These are phyloP conservation scores for Egretta garzetta DNA, from an alignment of 2,113 vertebrate species.

Conservation along the genomic window DNA sequence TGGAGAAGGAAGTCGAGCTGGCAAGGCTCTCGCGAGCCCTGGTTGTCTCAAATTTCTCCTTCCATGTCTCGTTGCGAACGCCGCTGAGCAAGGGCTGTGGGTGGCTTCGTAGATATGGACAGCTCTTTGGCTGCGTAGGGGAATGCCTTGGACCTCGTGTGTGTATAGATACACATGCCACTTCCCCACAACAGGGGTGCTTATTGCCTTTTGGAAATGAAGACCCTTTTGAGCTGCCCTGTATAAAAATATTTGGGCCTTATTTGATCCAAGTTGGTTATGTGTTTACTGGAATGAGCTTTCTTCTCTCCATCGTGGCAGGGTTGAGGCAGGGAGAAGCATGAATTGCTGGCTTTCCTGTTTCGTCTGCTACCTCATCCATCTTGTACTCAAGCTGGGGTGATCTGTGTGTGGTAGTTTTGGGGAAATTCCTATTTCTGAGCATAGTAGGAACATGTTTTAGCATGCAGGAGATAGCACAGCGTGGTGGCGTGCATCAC, in stretches of 20 bases:
- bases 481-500: background rate
- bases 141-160: background rate
- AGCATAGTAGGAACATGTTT: background rate
- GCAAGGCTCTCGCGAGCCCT: fast-evolving
- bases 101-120: background rate
- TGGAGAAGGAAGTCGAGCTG: background rate
- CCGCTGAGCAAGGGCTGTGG: background rate
- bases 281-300: background rate
- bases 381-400: background rate
- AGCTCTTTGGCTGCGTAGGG: background rate
- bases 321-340: background rate
- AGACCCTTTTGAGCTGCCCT: background rate
- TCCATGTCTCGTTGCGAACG: fast-evolving
- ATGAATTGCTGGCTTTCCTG: background rate
- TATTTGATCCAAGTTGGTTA: background rate
- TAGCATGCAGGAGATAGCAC: background rate
- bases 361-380: background rate
- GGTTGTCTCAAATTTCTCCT: background rate
- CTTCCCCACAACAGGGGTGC: background rate
- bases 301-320: background rate
- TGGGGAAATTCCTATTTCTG: background rate
- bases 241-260: background rate
- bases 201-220: background rate
- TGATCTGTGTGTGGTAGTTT: fast-evolving
- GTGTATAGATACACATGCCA: background rate